Base-by-base conservation (phyloP, 2,113 vertebrate species). In the Zosterops lateralis region DNA sequence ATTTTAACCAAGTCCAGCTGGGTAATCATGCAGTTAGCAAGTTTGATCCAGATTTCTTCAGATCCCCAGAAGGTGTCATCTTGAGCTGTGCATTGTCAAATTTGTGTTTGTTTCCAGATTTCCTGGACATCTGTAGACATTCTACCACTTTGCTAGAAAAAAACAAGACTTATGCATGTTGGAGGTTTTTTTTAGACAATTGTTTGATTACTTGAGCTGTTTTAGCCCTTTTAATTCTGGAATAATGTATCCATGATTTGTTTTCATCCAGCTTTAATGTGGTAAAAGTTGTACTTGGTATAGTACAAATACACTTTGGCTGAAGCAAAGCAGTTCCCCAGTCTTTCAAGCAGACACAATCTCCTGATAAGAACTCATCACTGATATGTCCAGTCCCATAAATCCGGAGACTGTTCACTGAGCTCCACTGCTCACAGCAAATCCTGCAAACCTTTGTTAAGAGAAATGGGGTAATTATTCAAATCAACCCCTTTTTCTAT, bases 121-220 rank as follows among this genome's bases (percentile, higher is more conserved):
- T 34, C 15, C 31, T 70, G 54, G 18, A 22, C 29, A 40, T 32
- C 24, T 70, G 24, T 70, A 60, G 45, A 38, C 28, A 24, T 20
- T 68, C 48, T n/a, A 47, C 12, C 18, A 40, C 18, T 56, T 66
- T 57, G 16, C n/a, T 40, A 38, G 38, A 38, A 38, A 38, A 38
- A 38, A 38, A 32, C 4, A 65, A 48, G 16, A 17, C 10, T 34
- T 48, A 34, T 29, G 8, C 15, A 13, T 29, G 18, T 56, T 74
- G 19, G 36, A 38, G 0, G 0, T 15, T 42, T 51, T 84, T 65
- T 19, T 40, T 48, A 47, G 29, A 56, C 9, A 74, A 18, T 7
- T 28, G 2, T 47, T 73, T 22, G 24, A 65, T 48, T 57, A 19
- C 12, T 21, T 3, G 0, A 40, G 25, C 0, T 0, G 18, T 42